These are phyloP conservation scores for Dolichoris vasculosae DNA, from an alignment of 1,140 invertebrate genomes.

Conservation along the genomic window DNA sequence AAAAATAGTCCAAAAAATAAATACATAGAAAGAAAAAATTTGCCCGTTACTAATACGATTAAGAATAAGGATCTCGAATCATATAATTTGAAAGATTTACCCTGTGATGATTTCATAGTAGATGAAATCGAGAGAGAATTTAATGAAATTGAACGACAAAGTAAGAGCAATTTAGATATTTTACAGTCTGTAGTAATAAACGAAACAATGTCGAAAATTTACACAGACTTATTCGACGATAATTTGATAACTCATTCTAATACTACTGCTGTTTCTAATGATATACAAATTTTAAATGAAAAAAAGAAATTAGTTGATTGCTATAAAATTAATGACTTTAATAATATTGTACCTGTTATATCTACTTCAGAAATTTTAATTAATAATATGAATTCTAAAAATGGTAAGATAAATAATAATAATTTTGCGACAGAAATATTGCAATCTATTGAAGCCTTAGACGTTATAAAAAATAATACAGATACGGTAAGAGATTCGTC, in stretches of 20 bases:
- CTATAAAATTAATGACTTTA: not conserved
- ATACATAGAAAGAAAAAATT: not conserved
- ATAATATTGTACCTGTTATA: too few species aligned
- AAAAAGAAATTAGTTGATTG: not conserved
- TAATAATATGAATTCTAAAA: not conserved
- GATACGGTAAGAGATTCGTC: not conserved
- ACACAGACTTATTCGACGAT: not conserved
- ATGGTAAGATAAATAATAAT: not conserved
- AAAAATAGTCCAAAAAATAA: slow-evolving; percentile 11
- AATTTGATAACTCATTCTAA: not conserved
- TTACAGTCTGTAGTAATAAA: not conserved
- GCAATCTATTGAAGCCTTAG: too few species aligned
- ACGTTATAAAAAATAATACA: not conserved
- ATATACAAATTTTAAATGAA: not conserved
- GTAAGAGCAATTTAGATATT: slow-evolving; percentile 37
- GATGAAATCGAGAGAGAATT: slow-evolving; percentile 53
- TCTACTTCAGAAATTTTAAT: not conserved
- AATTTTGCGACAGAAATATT: not conserved
- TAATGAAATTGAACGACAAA: slow-evolving; percentile 55
- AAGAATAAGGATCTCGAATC: slow-evolving; percentile 8
- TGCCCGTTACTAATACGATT: slow-evolving; percentile 18
- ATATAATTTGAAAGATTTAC: slow-evolving; percentile 3
- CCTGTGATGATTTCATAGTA: not conserved
- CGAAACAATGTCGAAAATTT: not conserved
- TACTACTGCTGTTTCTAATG: not conserved